Base-by-base conservation (phyloP, 2,888 invertebrate genomes). In the Drosophila siamana region DNA sequence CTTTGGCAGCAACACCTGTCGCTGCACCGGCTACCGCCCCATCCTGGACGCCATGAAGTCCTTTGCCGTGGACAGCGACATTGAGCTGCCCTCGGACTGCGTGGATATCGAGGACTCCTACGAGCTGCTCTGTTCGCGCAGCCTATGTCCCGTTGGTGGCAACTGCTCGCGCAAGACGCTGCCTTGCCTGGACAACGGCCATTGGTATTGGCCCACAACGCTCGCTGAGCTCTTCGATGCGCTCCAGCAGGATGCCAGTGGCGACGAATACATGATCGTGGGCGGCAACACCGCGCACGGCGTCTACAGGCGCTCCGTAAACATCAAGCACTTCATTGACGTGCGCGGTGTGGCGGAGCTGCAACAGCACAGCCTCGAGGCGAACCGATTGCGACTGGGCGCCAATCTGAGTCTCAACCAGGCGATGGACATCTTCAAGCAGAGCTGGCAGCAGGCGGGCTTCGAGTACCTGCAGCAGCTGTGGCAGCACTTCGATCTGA, bases 211-310 rank as follows among this genome's bases (percentile, higher is more conserved):
- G 90, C 89, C 91, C 1, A 79, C 69, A 16, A 75, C 76, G 19
- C 63, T 80, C 41, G 46, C 9, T 0, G 74, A 91, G 5, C 55
- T 90, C 6, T 88, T 89, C 11, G 75, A 73, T 26, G 78, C 86
- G 0, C 61, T 96, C 19, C 87, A 92, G 0, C 60, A 79, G 38
- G 50, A 79, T 2, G 11, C 11, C 1, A 33, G n/a, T 33, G n/a
- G 33, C 11, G 67, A 70, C 48, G 69, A 74, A 1, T 96, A 95
- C 72, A 94, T 94, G 90, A 89, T 97, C 5, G 94, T 96, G 0
- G 95, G 94, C 19, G 97, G 97, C 22, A 96, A 96, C 86, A 97
- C 97, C 1, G 96, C 95, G 1, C 95, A 94, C 91, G 97, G 97
- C 1, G 92, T 93, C 1, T 93, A 92, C 71, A 91, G 93, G 1